phyloP scores from a whole-genome alignment of 2,113 vertebrate genomes.

The Lates calcarifer region DNA sequence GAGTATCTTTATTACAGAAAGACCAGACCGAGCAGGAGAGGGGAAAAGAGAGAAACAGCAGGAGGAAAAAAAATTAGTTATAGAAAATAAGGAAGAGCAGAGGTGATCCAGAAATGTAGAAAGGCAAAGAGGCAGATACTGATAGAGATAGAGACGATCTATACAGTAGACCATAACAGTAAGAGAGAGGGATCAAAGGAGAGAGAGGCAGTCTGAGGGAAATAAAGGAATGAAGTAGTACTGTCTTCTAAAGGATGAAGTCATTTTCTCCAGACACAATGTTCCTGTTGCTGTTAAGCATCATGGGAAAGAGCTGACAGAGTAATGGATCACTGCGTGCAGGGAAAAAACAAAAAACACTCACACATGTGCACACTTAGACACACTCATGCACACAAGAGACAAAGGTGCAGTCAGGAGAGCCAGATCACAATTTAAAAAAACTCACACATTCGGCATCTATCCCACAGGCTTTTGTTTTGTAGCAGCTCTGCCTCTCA shows the following conservation, averaged over 20 bases:
- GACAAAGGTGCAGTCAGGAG: conserved; percentile 10
- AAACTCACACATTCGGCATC: conserved; percentile 15
- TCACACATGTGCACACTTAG: conserved; percentile 29
- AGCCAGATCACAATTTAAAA: conserved; percentile 5
- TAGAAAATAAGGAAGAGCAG: conserved; percentile 33
- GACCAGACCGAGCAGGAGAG: conserved; percentile 20
- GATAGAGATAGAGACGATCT: conserved; percentile 44
- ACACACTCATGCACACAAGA: conserved; percentile 28
- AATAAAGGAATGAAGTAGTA: conserved; percentile 57
- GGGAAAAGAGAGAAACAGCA: conserved; percentile 22
- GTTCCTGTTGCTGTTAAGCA: conserved; percentile 72
- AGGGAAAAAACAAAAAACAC: conserved; percentile 33
- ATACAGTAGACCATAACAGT: conserved; percentile 28
- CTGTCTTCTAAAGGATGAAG: conserved; percentile 72
- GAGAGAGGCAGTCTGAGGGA: conserved; percentile 35
- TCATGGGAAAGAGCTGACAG: conserved; percentile 73
- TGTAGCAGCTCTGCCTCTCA: background rate
- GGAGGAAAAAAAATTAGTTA: conserved; percentile 25
- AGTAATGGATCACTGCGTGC: conserved; percentile 75
- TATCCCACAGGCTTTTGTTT: background rate
- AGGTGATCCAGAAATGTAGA: conserved; percentile 26
- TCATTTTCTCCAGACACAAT: conserved; percentile 69
- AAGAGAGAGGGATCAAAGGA: conserved; percentile 38
- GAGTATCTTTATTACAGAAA: conserved; percentile 26
- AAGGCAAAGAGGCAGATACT: conserved; percentile 13